Evolutionary conservation across 2,113 vertebrate species (phyloP).

Genomic region (Oncorhynchus keta): DNA sequence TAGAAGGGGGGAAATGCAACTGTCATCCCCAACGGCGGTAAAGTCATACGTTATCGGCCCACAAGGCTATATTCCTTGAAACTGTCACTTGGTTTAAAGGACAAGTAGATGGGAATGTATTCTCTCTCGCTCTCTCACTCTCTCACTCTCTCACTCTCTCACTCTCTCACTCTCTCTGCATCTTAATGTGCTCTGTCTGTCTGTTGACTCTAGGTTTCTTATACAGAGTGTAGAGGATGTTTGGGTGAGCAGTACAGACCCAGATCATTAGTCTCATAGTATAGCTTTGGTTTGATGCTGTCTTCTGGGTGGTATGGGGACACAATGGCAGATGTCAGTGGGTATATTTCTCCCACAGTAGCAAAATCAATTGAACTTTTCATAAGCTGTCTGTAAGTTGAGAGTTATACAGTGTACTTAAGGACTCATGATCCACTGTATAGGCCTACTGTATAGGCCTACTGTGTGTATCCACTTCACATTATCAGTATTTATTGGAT

Average conservation of each 20-base stretch:
- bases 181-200: not conserved
- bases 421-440: too few species aligned
- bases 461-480: too few species aligned
- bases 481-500: too few species aligned
- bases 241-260: constrained; percentile 41
- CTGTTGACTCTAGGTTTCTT: not conserved
- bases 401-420: not conserved
- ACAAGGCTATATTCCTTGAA: constrained; percentile 59
- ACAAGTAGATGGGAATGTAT: constrained; percentile 63
- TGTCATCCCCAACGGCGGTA: constrained; percentile 37
- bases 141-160: constrained; percentile 17
- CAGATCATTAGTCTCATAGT: constrained; percentile 44
- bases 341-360: not conserved
- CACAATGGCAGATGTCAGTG: constrained; percentile 35
- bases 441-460: too few species aligned
- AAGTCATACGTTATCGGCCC: constrained; percentile 49
- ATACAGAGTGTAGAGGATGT: constrained; percentile 21
- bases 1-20: constrained; percentile 31
- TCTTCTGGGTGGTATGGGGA: constrained; percentile 37
- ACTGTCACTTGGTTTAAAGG: constrained; percentile 49
- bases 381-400: not conserved
- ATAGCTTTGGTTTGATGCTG: constrained; percentile 37
- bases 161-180: constrained; percentile 3
- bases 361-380: not conserved
- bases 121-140: constrained; percentile 35